These are phyloP conservation scores for Morpho deidamia DNA, from an alignment of 2,888 invertebrate species.

Conservation along the genomic window DNA sequence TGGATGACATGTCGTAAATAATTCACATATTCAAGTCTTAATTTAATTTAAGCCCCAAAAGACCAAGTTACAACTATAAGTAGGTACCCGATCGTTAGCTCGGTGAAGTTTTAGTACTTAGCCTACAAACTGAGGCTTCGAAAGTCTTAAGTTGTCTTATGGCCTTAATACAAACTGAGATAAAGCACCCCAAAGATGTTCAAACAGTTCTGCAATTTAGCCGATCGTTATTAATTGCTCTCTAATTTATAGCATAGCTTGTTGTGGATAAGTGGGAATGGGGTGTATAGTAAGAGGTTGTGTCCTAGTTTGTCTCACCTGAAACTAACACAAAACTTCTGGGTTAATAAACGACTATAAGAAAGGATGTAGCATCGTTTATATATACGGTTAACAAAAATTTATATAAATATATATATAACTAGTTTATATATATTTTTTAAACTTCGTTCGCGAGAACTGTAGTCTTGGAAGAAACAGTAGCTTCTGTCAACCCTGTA, in stretches of 20 bases:
- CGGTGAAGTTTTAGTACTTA: slow-evolving; percentile 14
- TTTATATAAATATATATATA: no score
- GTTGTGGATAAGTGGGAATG: neutral
- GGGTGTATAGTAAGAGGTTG: no score
- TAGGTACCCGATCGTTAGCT: slow-evolving; percentile 12
- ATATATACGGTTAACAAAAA: no score
- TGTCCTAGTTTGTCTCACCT: no score
- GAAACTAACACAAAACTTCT: no score
- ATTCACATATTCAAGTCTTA: slow-evolving; percentile 7
- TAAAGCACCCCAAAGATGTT: slow-evolving; percentile 2
- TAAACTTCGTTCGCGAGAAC: no score
- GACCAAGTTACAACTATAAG: slow-evolving; percentile 15
- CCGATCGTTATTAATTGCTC: slow-evolving; percentile 9
- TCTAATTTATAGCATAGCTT: neutral
- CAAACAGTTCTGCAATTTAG: slow-evolving; percentile 7
- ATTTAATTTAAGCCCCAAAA: slow-evolving; percentile 15
- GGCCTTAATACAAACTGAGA: slow-evolving; percentile 6
- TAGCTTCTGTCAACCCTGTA: no score
- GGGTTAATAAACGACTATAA: no score
- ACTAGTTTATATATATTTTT: no score
- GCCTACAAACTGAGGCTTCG: slow-evolving; percentile 12
- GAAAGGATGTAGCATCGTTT: no score
- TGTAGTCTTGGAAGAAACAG: no score
- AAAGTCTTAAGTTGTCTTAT: slow-evolving; percentile 15
- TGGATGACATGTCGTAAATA: neutral